Percentiles rank a stretch among this genome's conserved stretches.
phyloP scores from a whole-genome alignment of 2,888 invertebrate genomes.

The Parnassius apollo region DNA sequence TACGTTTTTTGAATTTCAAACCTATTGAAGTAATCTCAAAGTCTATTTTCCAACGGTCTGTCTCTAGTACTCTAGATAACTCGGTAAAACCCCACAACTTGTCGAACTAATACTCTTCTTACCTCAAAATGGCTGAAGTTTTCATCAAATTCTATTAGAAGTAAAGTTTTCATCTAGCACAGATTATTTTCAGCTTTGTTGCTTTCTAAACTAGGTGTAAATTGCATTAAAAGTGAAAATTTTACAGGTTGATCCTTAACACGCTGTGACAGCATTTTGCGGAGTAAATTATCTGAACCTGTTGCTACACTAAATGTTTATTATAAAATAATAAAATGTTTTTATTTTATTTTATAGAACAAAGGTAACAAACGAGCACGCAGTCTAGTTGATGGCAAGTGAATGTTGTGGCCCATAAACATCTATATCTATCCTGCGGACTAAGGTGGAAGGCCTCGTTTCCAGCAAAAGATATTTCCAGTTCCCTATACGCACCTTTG shows the following conservation, averaged over 20 bases:
- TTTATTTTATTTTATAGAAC: too few species aligned
- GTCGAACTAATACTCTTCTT: conserved; percentile 75
- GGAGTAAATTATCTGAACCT: conserved; percentile 7
- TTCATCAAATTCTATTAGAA: conserved; percentile 40
- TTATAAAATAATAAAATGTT: too few species aligned
- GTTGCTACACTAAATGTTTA: not conserved
- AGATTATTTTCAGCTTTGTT: conserved; percentile 45
- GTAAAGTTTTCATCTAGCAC: conserved; percentile 37
- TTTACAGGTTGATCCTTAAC: conserved; percentile 54
- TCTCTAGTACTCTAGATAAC: conserved; percentile 52
- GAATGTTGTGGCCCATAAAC: too few species aligned
- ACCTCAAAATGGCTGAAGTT: conserved; percentile 72
- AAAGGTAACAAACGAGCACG: too few species aligned
- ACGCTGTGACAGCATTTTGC: conserved; percentile 22
- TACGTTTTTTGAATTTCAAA: conserved; percentile 32
- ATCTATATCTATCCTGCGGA: too few species aligned
- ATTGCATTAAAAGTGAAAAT: conserved; percentile 29
- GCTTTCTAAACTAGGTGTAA: conserved; percentile 35
- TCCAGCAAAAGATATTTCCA: too few species aligned
- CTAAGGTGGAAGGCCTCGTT: too few species aligned
- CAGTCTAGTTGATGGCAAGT: too few species aligned
- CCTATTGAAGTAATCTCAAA: conserved; percentile 31
- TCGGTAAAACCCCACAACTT: conserved; percentile 68
- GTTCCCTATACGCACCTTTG: too few species aligned
- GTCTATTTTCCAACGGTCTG: conserved; percentile 34